phyloP scores from a whole-genome alignment of 35 echinoderm and acorn worm genomes.

The Ophiothrix spiculata region DNA sequence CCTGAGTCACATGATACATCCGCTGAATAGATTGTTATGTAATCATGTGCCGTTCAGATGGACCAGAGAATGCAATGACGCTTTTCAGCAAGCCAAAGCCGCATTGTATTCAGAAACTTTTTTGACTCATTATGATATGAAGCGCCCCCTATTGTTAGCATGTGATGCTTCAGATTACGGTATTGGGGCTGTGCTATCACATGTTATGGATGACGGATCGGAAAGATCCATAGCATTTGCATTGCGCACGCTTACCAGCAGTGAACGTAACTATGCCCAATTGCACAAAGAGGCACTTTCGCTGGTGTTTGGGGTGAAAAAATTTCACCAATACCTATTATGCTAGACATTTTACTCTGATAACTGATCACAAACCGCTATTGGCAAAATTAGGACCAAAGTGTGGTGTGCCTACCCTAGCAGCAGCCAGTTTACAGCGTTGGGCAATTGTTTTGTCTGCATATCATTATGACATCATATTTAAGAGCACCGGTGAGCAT shows the following conservation, averaged over 20 bases:
- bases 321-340: constrained; percentile 32
- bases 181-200: constrained; percentile 54
- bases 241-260: constrained; percentile 37
- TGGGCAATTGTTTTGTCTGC: constrained; percentile 75
- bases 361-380: constrained; percentile 55
- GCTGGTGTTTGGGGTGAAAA: constrained; percentile 30
- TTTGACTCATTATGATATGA: constrained; percentile 61
- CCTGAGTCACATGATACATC: constrained; percentile 30
- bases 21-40: constrained; percentile 42
- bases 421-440: constrained; percentile 70
- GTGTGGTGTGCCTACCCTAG: constrained; percentile 52
- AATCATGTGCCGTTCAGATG: constrained; percentile 50
- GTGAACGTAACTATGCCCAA: constrained; percentile 78
- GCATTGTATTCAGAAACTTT: constrained; percentile 11
- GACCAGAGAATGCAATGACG: constrained; percentile 47
- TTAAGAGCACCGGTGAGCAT: constrained; percentile 53
- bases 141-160: constrained; percentile 27
- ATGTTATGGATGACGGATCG: constrained; percentile 49
- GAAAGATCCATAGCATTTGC: constrained; percentile 52
- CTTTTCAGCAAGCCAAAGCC: constrained; percentile 36
- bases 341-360: constrained; percentile 32
- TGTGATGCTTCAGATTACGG: constrained; percentile 57
- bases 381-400: constrained; percentile 50
- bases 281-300: constrained; percentile 54
- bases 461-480: constrained; percentile 63